Conservation (phyloP, 2,888 invertebrate genomes). For the Ectobius pallidus region DNA sequence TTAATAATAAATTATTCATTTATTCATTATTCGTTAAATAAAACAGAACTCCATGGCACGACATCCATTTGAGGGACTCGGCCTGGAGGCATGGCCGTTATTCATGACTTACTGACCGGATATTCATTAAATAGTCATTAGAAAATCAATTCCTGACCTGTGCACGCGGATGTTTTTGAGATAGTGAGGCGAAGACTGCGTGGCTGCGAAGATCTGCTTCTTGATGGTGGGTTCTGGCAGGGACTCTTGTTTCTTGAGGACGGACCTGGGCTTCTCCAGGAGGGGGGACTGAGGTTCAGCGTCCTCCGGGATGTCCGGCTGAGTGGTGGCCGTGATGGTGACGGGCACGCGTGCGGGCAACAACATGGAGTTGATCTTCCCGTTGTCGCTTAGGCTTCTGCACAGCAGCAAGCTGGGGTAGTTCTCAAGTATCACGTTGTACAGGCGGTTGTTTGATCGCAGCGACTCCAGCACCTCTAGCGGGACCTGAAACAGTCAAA, state of each 20-base stretch:
- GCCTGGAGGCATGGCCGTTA: too few relatives aligned
- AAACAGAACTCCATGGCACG: too few relatives aligned
- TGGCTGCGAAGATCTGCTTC: constrained; percentile 25
- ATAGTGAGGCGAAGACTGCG: constrained; percentile 44
- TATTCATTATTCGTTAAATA: too few relatives aligned
- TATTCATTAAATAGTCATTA: too few relatives aligned
- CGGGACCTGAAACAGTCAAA: constrained; percentile 63
- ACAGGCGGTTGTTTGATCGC: constrained; percentile 67
- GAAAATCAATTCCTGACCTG: too few relatives aligned
- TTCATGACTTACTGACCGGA: too few relatives aligned
- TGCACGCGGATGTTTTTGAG: constrained; percentile 67
- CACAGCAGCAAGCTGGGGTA: constrained; percentile 71
- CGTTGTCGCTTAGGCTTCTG: constrained; percentile 67
- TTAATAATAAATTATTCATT: too few relatives aligned
- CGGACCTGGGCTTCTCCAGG: background rate
- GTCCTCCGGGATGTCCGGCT: background rate
- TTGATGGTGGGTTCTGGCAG: constrained; percentile 15
- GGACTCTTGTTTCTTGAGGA: background rate
- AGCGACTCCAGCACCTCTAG: constrained; percentile 68
- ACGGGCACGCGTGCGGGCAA: constrained; percentile 1
- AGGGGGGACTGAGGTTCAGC: background rate
- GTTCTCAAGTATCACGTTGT: constrained; percentile 73
- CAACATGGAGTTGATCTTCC: constrained; percentile 55
- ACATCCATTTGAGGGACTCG: too few relatives aligned
- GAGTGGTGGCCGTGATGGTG: constrained; percentile 39